Conservation (phyloP, 2,797 vertebrate genomes). For the Sebastiscus albofasciatus region DNA sequence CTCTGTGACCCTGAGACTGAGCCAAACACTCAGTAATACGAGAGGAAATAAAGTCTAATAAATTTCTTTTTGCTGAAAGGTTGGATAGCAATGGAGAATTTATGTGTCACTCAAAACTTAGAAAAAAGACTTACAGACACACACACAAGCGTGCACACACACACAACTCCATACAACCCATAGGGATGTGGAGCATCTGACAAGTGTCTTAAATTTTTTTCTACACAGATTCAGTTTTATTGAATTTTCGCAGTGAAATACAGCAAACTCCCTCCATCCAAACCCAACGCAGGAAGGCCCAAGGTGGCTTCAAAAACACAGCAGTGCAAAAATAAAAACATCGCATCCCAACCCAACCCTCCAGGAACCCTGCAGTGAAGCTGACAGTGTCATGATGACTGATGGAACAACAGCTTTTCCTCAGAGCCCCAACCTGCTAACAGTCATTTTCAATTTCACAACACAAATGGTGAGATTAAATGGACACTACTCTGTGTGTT, state of each 20-base stretch:
- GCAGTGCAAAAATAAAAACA: neutral
- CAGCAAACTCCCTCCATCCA: neutral
- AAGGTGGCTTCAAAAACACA: slow-evolving; percentile 1
- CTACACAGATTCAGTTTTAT: neutral
- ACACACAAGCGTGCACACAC: neutral
- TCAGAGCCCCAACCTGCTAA: neutral
- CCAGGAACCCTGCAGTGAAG: neutral
- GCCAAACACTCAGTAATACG: neutral
- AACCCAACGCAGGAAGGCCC: neutral
- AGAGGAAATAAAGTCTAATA: neutral
- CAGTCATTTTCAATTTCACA: neutral
- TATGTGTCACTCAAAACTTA: neutral
- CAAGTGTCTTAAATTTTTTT: slow-evolving; percentile 1
- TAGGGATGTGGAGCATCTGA: neutral
- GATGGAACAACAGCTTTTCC: neutral
- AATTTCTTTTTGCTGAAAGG: neutral
- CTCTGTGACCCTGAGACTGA: neutral
- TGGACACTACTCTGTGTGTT: neutral
- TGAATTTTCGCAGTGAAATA: slow-evolving; percentile 1
- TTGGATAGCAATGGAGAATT: neutral
- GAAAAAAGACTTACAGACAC: neutral
- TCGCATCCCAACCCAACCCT: neutral
- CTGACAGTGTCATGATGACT: neutral
- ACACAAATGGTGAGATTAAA: neutral
- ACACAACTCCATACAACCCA: neutral